A percentile compares a stretch with the other conserved stretches of the same genome.
These are phyloP conservation scores for Garra rufa DNA, from an alignment of 2,113 vertebrate species.

Conservation along the genomic window DNA sequence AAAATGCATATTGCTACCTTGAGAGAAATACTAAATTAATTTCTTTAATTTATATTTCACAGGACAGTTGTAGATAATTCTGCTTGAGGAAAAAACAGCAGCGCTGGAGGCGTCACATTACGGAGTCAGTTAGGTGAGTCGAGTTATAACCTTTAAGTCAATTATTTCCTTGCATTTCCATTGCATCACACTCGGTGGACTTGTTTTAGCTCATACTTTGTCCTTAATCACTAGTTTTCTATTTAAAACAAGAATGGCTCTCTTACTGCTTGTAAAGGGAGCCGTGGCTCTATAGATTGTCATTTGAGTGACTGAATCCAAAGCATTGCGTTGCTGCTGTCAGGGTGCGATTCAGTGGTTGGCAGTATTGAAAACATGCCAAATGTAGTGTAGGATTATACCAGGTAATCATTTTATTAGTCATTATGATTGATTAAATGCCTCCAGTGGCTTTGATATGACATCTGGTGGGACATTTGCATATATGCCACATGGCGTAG, in stretches of 20 bases:
- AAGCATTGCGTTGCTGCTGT: background rate
- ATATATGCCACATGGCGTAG: background rate
- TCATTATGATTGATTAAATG: conserved; percentile 33
- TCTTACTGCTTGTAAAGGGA: background rate
- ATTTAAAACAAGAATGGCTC: background rate
- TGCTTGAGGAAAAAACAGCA: background rate
- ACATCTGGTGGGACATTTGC: conserved; percentile 21
- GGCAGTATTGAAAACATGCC: conserved; percentile 32
- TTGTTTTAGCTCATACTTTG: background rate
- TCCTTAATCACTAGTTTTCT: background rate
- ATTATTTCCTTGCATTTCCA: conserved; percentile 8
- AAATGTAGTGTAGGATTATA: background rate
- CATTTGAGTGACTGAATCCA: background rate
- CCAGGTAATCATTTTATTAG: conserved; percentile 20
- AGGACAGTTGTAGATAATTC: background rate
- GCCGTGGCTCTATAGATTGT: background rate
- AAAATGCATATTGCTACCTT: background rate
- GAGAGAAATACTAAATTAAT: background rate
- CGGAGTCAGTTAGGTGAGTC: background rate
- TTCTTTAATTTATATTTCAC: background rate
- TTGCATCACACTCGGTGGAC: background rate
- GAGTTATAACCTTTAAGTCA: background rate
- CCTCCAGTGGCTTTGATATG: conserved; percentile 23
- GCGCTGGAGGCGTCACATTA: background rate
- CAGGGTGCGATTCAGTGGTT: background rate